Base-by-base conservation (phyloP, 2,797 vertebrate genomes). In the Neopelma chrysocephalum region DNA sequence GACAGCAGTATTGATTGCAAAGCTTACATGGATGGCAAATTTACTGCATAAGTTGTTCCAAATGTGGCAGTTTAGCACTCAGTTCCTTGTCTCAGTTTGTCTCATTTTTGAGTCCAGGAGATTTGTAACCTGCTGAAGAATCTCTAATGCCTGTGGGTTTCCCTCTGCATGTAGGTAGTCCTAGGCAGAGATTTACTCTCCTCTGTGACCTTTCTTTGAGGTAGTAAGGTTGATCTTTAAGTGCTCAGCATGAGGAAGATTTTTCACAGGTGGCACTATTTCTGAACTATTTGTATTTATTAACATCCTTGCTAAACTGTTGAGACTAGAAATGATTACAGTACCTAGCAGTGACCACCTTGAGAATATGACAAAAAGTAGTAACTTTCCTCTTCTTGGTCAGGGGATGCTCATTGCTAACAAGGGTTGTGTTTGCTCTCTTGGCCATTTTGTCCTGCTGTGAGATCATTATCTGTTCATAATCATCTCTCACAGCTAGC, bases 1-100 rank as follows among this genome's bases (percentile, higher is more conserved):
- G 88, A 80, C 57, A 94, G 75, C 42, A 85, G 34, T 95, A 94
- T 92, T 80, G 94, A 91, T 93, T 90, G 47, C 31, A 70, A 89
- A 54, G 68, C 60, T 84, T 77, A 38, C 34, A 93, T 57, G 34
- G 82, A 71, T 56, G 60, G 83, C 42, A 80, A 61, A 94, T 85
- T 87, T 87, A 48, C 73, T 77, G 71, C 50, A 23, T 21, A 94
- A 56, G 54, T 84, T 70, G 15, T 88, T 95, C 27, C n/a, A 69
- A 88, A 71, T 45, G 48, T 53, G 53, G 51, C 51, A 69, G 17
- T 72, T 95, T 70, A 88, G 27, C 82, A 66, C 42, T 65, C 21
- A 53, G 32, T 54, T 93, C 47, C 48, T 78, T 65, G 13, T 65
- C 64, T 86, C 29, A 38, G 26, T 93, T 94, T 12, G 26, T 77